A percentile compares a stretch with the other conserved stretches of the same genome.
Evolutionary conservation across 2,888 invertebrate species (phyloP).

Genomic region (Vanessa cardui): DNA sequence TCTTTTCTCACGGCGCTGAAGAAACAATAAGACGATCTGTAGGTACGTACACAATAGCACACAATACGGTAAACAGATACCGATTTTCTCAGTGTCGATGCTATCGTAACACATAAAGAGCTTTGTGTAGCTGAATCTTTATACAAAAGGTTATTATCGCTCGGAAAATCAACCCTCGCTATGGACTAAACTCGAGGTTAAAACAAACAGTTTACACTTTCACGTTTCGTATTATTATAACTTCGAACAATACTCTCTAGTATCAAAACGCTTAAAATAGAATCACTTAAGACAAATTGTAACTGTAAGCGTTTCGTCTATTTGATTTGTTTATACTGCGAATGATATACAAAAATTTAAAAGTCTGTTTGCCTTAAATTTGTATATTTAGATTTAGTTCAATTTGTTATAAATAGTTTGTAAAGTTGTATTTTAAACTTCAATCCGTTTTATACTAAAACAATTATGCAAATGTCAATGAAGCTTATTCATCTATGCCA

Average conservation of each 20-base stretch:
- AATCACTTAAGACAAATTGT: slow-evolving; percentile 6
- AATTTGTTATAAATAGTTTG: too few relatives aligned
- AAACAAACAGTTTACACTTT: slow-evolving; percentile 28
- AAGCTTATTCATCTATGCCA: too few relatives aligned
- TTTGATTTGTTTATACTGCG: slow-evolving; percentile 2
- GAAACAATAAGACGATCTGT: slow-evolving; percentile 44
- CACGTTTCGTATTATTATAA: slow-evolving; percentile 12
- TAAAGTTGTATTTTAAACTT: too few relatives aligned
- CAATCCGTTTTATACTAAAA: too few relatives aligned
- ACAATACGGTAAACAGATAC: slow-evolving; percentile 46
- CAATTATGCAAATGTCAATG: too few relatives aligned
- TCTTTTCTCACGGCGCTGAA: slow-evolving; percentile 45
- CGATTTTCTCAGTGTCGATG: slow-evolving; percentile 46
- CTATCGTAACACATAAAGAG: slow-evolving; percentile 45
- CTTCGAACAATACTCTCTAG: slow-evolving; percentile 17
- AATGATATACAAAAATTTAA: background rate
- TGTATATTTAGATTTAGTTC: background rate
- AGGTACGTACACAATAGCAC: slow-evolving; percentile 44
- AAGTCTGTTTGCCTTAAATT: background rate
- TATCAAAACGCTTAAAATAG: slow-evolving; percentile 7
- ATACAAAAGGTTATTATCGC: slow-evolving; percentile 38
- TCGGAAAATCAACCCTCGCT: slow-evolving; percentile 25
- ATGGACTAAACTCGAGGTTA: slow-evolving; percentile 19
- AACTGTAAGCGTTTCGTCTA: background rate
- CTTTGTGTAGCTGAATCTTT: slow-evolving; percentile 43